Evolutionary conservation across 1,140 invertebrate species (phyloP).

Genomic region (Lucilia cuprina): DNA sequence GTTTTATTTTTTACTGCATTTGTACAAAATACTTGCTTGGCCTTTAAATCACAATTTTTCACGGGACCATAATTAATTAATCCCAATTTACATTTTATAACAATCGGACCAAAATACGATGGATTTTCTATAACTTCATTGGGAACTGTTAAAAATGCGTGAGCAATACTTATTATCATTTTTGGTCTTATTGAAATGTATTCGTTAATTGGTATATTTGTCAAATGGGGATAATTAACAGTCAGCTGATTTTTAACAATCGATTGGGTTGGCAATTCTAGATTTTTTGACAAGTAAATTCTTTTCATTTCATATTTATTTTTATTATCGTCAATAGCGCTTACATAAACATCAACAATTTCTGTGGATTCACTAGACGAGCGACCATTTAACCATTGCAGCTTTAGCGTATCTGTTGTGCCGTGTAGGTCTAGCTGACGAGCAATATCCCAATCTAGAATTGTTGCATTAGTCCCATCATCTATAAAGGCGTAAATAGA

Average conservation of each 20-base stretch:
- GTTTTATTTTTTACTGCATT: not conserved
- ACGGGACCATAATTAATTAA: not conserved
- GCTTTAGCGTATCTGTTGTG: not conserved
- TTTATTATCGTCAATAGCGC: not conserved
- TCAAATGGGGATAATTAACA: not conserved
- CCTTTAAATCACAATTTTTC: not conserved
- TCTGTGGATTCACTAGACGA: not conserved
- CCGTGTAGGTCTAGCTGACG: not conserved
- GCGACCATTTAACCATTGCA: not conserved
- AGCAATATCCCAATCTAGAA: slow-evolving; percentile 13
- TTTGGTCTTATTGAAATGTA: not conserved
- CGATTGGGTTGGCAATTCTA: not conserved
- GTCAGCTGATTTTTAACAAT: not conserved
- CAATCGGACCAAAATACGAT: not conserved
- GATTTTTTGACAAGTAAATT: not conserved
- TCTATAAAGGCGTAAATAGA: slow-evolving; percentile 16
- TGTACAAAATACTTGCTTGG: not conserved
- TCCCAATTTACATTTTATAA: slow-evolving; percentile 1
- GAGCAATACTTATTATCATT: not conserved
- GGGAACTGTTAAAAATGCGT: slow-evolving; percentile 11
- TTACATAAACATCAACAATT: not conserved
- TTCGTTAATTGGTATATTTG: not conserved
- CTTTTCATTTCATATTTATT: not conserved
- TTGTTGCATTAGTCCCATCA: slow-evolving; percentile 15
- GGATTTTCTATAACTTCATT: not conserved